Percentiles rank a stretch among this genome's conserved stretches.
phyloP scores from a whole-genome alignment of 2,113 vertebrate species.

The Dasyprocta punctata region DNA sequence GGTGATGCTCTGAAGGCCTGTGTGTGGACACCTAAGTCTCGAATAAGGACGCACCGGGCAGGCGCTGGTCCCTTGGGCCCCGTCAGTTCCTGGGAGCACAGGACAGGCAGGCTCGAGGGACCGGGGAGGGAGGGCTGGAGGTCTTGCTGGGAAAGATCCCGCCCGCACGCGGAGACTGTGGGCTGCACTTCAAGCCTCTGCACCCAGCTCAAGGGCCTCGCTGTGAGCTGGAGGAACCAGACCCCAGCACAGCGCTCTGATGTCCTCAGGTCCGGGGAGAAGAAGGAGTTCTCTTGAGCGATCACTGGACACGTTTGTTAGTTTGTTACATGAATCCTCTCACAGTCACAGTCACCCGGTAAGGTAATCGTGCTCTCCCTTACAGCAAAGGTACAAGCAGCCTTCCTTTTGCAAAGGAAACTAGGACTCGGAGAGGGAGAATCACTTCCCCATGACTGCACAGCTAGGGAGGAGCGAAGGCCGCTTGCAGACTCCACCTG shows the following conservation, averaged over 20 bases:
- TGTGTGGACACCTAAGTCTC: neutral
- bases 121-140: too few relatives aligned
- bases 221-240: neutral
- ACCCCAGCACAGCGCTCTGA: neutral
- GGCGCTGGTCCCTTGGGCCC: neutral
- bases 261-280: neutral
- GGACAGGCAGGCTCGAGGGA: neutral
- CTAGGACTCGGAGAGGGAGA: too few relatives aligned
- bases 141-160: neutral
- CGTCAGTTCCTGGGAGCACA: neutral
- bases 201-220: neutral
- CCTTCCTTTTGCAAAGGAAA: constrained; percentile 19
- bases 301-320: neutral
- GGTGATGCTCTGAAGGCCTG: neutral
- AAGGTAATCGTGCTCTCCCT: neutral
- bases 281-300: neutral
- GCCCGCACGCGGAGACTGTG: neutral
- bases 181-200: neutral
- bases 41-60: neutral
- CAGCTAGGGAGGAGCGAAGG: too few relatives aligned
- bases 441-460: too few relatives aligned
- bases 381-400: neutral
- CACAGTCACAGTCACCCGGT: neutral
- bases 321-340: constrained; percentile 13
- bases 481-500: too few relatives aligned